Conservation (phyloP, 1,140 invertebrate species). For the Sweltsa coloradensis region DNA sequence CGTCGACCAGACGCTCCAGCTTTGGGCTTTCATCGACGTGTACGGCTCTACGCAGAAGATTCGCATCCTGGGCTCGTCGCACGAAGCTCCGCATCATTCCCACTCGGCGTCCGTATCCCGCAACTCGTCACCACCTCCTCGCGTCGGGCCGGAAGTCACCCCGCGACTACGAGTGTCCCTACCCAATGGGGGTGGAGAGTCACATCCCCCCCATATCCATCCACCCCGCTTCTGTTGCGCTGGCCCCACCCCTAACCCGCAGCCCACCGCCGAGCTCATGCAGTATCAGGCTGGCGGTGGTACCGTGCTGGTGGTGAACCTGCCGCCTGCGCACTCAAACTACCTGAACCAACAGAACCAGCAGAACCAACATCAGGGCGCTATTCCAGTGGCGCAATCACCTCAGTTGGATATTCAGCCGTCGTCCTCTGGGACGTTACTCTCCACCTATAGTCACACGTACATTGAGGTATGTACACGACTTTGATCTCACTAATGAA, state of each 20-base stretch:
- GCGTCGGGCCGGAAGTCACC: constrained; percentile 1
- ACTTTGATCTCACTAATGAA: not conserved
- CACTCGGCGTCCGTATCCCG: constrained; percentile 26
- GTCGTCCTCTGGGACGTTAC: constrained; percentile 33
- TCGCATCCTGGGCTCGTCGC: constrained; percentile 45
- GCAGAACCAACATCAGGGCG: constrained; percentile 12
- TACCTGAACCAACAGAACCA: constrained; percentile 28
- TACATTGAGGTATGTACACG: constrained; percentile 39
- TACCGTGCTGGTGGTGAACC: constrained; percentile 63
- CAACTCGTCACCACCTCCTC: constrained; percentile 5
- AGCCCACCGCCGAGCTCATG: constrained; percentile 34
- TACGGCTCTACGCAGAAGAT: constrained; percentile 88
- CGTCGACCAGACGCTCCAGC: constrained; percentile 74
- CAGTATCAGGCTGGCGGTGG: constrained; percentile 53
- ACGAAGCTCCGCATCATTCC: constrained; percentile 22
- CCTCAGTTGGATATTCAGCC: constrained; percentile 14
- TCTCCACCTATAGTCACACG: constrained; percentile 44
- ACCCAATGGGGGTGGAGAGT: not conserved
- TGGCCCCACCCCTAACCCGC: constrained; percentile 6
- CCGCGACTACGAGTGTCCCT: constrained; percentile 3
- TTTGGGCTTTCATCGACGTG: constrained; percentile 94
- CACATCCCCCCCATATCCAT: constrained; percentile 17
- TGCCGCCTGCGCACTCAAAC: constrained; percentile 44
- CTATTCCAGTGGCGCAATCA: not conserved
- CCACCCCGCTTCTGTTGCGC: constrained; percentile 13